Base-by-base conservation (phyloP, 2,888 invertebrate genomes). In the Deilephila elpenor region DNA sequence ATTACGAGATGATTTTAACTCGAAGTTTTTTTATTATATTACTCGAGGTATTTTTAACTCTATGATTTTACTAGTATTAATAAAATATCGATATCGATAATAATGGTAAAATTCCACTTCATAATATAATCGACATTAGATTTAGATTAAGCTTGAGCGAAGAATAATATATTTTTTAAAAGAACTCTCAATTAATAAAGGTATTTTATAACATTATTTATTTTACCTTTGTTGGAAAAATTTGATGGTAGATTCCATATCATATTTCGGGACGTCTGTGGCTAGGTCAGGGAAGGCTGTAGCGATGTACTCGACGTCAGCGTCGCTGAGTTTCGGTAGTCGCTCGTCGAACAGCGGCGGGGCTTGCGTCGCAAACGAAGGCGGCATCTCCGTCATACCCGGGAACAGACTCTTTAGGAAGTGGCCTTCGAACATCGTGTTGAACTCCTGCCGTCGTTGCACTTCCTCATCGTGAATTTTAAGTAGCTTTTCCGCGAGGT, bases 401-500 rank as follows among this genome's bases (percentile, higher is more conserved):
- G 98, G 98, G 90, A 99, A 99, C 61, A 99, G 91, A 17, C 96
- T 96, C 77, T 96, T 96, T 7, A 99, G 94, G 86, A 98, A 98
- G 84, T 98, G 99, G 0, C 97, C 97, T 34, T 98, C 97, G 83
- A 98, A 97, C 76, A 96, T 95, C 0, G 92, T 86, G 80, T 97
- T 96, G 88, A 99, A 99, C 11, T 97, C 96, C 79, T 97, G 96
- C 60, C 99, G 95, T 14, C 97, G 93, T 5, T 95, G 93, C 14
- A 98, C 95, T 91, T 99, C 99, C 79, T 98, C 98, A 78, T 96
- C 96, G 91, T 98, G 97, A 70, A 99, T 97, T 74, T 96, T 96
- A 60, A 97, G 92, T 73, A 98, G 95, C 82, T 97, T 97, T 78
- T 96, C 96, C 0, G 98, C 97, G 44, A 99, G 89, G 79, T 96